These are phyloP conservation scores for Nasonovia ribisnigri DNA, from an alignment of 2,888 invertebrate genomes.

Conservation along the genomic window DNA sequence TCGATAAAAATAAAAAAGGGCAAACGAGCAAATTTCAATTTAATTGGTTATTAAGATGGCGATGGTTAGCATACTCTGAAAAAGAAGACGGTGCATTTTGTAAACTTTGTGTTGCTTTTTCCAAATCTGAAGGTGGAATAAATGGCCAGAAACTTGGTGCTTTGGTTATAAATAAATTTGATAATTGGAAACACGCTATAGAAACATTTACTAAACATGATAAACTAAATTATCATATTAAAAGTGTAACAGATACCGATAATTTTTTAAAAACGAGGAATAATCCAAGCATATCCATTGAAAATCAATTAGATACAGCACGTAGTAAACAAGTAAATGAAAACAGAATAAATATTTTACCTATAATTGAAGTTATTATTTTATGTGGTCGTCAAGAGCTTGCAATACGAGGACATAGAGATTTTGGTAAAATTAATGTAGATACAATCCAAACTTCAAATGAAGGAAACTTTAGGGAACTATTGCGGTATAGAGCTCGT, in stretches of 20 bases:
- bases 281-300: not conserved
- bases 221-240: not conserved
- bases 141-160: slow-evolving; percentile 1
- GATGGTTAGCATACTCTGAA: not conserved
- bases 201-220: not conserved
- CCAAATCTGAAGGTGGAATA: not conserved
- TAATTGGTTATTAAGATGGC: not conserved
- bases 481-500: too few species aligned
- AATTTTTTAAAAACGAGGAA: not conserved
- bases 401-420: too few species aligned
- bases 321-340: too few species aligned
- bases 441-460: too few species aligned
- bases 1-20: not conserved
- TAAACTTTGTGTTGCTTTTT: slow-evolving; percentile 12
- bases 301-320: too few species aligned
- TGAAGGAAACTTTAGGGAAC: too few species aligned
- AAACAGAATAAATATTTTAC: too few species aligned
- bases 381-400: too few species aligned
- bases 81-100: slow-evolving; percentile 9
- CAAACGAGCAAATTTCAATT: not conserved
- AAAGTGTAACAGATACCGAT: not conserved
- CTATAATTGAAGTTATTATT: too few species aligned
- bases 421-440: too few species aligned
- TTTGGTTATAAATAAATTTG: not conserved
- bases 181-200: slow-evolving; percentile 14